Conservation (phyloP, 2,888 invertebrate genomes). For the Rutpela maculata region DNA sequence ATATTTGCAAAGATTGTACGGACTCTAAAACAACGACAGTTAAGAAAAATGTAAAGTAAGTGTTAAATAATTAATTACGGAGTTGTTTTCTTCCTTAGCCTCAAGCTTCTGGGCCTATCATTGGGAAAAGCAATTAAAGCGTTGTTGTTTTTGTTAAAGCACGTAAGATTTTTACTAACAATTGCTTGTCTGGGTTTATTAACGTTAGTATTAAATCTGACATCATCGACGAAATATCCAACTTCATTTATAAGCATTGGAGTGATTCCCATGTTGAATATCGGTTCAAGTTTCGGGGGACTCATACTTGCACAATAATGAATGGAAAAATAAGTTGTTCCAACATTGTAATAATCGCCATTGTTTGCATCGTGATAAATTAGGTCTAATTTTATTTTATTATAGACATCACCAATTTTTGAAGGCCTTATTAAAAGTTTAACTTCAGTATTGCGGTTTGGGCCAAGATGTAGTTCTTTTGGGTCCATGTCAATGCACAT, state of each 20-base stretch:
- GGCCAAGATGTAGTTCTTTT: conserved; percentile 52
- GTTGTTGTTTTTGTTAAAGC: conserved; percentile 52
- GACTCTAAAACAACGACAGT: conserved; percentile 58
- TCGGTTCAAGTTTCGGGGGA: conserved; percentile 48
- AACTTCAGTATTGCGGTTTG: conserved; percentile 53
- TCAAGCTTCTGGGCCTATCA: conserved; percentile 65
- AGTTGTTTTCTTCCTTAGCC: conserved; percentile 63
- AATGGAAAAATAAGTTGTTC: conserved; percentile 37
- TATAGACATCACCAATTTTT: conserved; percentile 57
- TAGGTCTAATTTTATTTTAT: conserved; percentile 62
- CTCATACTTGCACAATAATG: background rate
- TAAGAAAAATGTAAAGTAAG: background rate
- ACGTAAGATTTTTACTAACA: conserved; percentile 50
- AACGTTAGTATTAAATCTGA: conserved; percentile 64
- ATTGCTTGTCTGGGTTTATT: conserved; percentile 62
- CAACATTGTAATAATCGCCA: conserved; percentile 46
- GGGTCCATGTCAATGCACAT: conserved; percentile 64
- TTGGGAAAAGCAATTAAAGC: conserved; percentile 71
- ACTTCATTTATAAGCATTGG: conserved; percentile 68
- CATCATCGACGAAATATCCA: conserved; percentile 66
- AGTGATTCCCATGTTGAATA: conserved; percentile 68
- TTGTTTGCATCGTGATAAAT: conserved; percentile 50
- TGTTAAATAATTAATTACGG: conserved; percentile 51
- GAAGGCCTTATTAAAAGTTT: conserved; percentile 58
- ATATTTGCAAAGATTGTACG: conserved; percentile 68